Conservation (phyloP, 2,113 vertebrate genomes). For the Corythornis madagascariensis region DNA sequence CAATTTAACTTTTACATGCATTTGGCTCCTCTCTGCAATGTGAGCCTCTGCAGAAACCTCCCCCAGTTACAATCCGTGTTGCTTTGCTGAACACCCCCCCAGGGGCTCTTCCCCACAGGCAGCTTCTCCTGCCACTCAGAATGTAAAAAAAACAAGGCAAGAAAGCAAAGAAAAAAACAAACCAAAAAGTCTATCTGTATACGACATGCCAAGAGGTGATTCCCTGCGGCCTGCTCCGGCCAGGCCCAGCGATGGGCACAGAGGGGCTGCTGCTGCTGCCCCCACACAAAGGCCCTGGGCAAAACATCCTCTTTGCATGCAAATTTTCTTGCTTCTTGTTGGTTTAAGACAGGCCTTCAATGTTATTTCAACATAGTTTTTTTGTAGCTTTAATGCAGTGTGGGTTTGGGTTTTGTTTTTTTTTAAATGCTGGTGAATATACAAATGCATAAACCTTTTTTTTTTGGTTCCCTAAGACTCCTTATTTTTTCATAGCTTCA, state of each 20-base stretch:
- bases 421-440: conserved; percentile 57
- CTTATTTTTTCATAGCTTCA: conserved; percentile 85
- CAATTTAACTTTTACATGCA: background rate
- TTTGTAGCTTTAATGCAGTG: conserved; percentile 8
- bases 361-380: conserved; percentile 33
- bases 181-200: background rate
- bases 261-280: background rate
- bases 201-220: background rate
- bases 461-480: conserved; percentile 74
- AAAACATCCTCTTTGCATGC: background rate
- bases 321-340: background rate
- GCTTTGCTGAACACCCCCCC: background rate
- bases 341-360: background rate
- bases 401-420: background rate
- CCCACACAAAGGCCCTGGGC: background rate
- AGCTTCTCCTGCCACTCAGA: background rate
- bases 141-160: background rate
- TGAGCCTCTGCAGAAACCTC: background rate
- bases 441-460: conserved; percentile 73
- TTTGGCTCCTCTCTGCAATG: background rate
- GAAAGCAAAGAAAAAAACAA: background rate
- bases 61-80: background rate
- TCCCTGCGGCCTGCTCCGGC: background rate
- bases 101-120: background rate
- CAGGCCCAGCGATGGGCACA: fast-evolving